phyloP scores from a whole-genome alignment of 2,113 vertebrate species.

The Pavo muticus region DNA sequence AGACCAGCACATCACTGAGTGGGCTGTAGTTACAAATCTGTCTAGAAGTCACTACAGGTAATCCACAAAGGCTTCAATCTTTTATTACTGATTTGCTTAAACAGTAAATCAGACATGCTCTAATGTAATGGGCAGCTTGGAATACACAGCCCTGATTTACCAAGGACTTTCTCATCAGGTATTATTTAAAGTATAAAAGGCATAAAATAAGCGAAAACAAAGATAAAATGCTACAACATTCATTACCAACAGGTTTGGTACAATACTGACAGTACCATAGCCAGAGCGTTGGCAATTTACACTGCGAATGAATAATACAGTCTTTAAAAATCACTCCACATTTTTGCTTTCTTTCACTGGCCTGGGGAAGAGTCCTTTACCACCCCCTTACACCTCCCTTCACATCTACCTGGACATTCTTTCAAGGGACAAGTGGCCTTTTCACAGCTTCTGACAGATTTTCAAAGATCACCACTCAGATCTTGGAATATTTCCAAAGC shows the following conservation, averaged over 20 bases:
- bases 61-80: slow-evolving; percentile 47
- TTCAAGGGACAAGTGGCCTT: background rate
- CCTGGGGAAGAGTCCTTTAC: background rate
- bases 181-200: slow-evolving; percentile 41
- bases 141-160: slow-evolving; percentile 32
- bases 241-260: background rate
- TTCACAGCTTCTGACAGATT: background rate
- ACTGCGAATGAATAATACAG: slow-evolving; percentile 7
- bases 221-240: slow-evolving; percentile 38
- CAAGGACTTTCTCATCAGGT: slow-evolving; percentile 23
- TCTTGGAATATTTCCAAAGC: background rate
- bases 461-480: background rate
- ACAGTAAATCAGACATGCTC: slow-evolving; percentile 49
- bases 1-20: background rate
- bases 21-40: slow-evolving; percentile 8
- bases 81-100: slow-evolving; percentile 69
- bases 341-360: background rate
- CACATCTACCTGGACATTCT: background rate
- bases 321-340: background rate
- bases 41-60: slow-evolving; percentile 7
- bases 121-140: slow-evolving; percentile 32
- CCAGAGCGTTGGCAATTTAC: background rate
- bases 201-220: background rate
- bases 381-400: background rate
- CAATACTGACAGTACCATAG: background rate